Evolutionary conservation across 1,140 invertebrate genomes (phyloP).

Genomic region (Ceratina japonica): DNA sequence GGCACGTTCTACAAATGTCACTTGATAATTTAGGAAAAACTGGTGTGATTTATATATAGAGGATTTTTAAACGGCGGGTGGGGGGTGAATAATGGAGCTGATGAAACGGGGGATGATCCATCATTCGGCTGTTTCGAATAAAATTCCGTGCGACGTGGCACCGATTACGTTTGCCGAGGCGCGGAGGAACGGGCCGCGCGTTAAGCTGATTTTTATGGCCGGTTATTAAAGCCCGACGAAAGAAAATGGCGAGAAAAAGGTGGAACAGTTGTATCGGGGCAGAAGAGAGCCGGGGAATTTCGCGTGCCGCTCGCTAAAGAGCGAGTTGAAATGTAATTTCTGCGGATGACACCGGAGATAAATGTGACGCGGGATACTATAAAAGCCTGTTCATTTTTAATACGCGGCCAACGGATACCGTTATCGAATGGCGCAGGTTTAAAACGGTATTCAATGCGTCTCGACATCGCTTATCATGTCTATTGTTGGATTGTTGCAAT

Average conservation of each 20-base stretch:
- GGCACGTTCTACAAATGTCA: no score
- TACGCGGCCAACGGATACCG: conserved; percentile 24
- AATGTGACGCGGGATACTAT: conserved; percentile 24
- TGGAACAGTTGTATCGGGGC: conserved; percentile 2
- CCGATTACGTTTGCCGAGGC: no score
- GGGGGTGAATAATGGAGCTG: no score
- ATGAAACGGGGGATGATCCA: no score
- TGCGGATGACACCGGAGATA: conserved; percentile 50
- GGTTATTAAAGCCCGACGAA: background rate
- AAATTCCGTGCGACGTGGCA: no score
- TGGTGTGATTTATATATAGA: no score
- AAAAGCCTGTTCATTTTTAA: conserved; percentile 37
- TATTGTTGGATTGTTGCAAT: no score
- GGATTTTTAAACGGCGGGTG: no score
- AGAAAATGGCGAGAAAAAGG: no score
- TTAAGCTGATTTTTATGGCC: background rate
- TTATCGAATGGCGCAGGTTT: background rate
- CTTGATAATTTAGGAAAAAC: no score
- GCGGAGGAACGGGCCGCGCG: no score
- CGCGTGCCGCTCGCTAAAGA: conserved; percentile 16
- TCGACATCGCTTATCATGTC: no score
- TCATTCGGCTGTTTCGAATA: background rate
- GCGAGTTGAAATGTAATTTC: conserved; percentile 46
- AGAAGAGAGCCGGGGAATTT: background rate
- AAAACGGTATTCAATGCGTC: conserved; percentile 5